A percentile compares a stretch with the other conserved stretches of the same genome.
These are phyloP conservation scores for Pseudococcus viburni DNA, from an alignment of 2,888 invertebrate species.

Conservation along the genomic window DNA sequence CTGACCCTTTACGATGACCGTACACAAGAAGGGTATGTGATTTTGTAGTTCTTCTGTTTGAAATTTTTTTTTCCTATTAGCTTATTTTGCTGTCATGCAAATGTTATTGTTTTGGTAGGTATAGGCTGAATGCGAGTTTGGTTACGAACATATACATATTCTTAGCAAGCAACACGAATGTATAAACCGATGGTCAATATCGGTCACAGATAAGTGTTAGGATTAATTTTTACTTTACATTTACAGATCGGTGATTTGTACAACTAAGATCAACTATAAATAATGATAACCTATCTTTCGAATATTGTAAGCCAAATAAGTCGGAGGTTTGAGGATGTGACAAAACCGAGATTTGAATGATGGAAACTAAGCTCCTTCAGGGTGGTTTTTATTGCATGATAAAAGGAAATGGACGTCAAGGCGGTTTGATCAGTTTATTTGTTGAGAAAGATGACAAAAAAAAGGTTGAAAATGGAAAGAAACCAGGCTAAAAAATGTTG, in stretches of 20 bases:
- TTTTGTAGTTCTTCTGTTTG: constrained; percentile 36
- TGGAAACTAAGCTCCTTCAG: background rate
- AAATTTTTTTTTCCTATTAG: constrained; percentile 35
- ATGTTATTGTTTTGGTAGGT: constrained; percentile 64
- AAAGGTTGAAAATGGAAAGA: background rate
- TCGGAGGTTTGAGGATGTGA: background rate
- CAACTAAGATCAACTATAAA: constrained; percentile 29
- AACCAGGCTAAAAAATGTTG: background rate
- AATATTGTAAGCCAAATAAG: background rate
- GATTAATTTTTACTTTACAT: constrained; percentile 58
- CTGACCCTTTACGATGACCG: background rate
- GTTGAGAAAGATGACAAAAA: background rate
- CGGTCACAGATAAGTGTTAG: constrained; percentile 66
- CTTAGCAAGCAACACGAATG: constrained; percentile 60
- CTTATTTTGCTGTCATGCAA: constrained; percentile 63
- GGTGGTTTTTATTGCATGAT: background rate
- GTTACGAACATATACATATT: constrained; percentile 59
- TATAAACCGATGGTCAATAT: constrained; percentile 63
- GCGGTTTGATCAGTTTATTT: background rate
- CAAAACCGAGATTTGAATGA: background rate
- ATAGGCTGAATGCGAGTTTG: constrained; percentile 59
- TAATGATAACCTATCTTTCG: constrained; percentile 20
- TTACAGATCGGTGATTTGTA: constrained; percentile 56
- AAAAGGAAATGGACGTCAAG: background rate
- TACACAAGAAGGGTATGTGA: constrained; percentile 36